A percentile compares a stretch with the other conserved stretches of the same genome.
Conservation (phyloP, 2,113 vertebrate genomes). For the Anguilla rostrata region DNA sequence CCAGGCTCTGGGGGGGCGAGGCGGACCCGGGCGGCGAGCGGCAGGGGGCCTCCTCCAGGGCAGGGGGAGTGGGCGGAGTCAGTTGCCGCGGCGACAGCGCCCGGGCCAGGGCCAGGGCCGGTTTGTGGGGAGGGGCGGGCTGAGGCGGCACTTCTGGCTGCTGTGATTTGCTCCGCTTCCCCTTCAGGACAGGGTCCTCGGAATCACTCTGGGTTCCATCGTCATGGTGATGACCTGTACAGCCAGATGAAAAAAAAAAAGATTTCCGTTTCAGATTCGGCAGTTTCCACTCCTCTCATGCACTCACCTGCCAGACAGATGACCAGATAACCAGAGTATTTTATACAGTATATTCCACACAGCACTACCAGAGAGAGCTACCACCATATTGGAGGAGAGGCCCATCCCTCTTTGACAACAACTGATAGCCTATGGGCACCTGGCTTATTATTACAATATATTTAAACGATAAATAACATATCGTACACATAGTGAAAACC, state of each 20-base stretch:
- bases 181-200: constrained; percentile 66
- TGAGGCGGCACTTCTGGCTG: constrained; percentile 22
- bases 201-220: constrained; percentile 80
- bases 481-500: too few species aligned
- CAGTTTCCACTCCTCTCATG: not conserved
- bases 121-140: constrained; percentile 25
- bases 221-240: constrained; percentile 74
- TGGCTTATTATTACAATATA: too few species aligned
- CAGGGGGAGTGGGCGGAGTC: constrained; percentile 35
- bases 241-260: constrained; percentile 22
- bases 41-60: constrained; percentile 29
- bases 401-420: too few species aligned
- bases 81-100: not conserved
- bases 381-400: too few species aligned
- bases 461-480: too few species aligned
- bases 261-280: constrained; percentile 17
- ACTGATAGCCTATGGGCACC: too few species aligned
- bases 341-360: too few species aligned
- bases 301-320: not conserved
- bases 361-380: too few species aligned
- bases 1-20: constrained; percentile 67
- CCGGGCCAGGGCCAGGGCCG: not conserved
- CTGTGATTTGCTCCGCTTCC: constrained; percentile 42
- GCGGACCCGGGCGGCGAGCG: constrained; percentile 60
- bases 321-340: not conserved